A percentile compares a stretch with the other conserved stretches of the same genome.
phyloP scores from a whole-genome alignment of 2,888 invertebrate genomes.

The Petrolisthes manimaculis region DNA sequence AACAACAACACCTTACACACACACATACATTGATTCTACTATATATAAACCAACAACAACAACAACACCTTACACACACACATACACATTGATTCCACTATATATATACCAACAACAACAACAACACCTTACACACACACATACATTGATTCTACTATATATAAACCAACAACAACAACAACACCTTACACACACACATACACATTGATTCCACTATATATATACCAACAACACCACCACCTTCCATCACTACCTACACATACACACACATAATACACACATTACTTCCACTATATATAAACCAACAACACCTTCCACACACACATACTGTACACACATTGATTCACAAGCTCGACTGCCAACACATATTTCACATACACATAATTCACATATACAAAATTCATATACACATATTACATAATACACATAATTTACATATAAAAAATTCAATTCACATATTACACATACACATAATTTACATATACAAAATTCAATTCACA shows the following conservation, averaged over 20 bases:
- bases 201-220: not conserved
- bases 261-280: not conserved
- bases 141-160: not conserved
- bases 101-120: not conserved
- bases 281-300: not conserved
- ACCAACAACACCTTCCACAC: too few relatives aligned
- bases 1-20: not conserved
- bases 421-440: not conserved
- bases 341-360: not conserved
- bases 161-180: not conserved
- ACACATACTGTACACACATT: too few relatives aligned
- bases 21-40: not conserved
- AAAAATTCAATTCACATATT: not conserved
- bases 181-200: not conserved
- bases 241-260: not conserved
- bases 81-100: not conserved
- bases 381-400: not conserved
- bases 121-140: not conserved
- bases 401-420: not conserved
- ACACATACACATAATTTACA: not conserved
- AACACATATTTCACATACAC: not conserved
- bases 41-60: not conserved
- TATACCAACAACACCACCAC: not conserved
- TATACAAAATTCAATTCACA: not conserved
- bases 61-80: not conserved